Percentiles rank a stretch among this genome's conserved stretches.
Evolutionary conservation across 1,140 invertebrate species (phyloP).

Genomic region (Eubasilissa regina): DNA sequence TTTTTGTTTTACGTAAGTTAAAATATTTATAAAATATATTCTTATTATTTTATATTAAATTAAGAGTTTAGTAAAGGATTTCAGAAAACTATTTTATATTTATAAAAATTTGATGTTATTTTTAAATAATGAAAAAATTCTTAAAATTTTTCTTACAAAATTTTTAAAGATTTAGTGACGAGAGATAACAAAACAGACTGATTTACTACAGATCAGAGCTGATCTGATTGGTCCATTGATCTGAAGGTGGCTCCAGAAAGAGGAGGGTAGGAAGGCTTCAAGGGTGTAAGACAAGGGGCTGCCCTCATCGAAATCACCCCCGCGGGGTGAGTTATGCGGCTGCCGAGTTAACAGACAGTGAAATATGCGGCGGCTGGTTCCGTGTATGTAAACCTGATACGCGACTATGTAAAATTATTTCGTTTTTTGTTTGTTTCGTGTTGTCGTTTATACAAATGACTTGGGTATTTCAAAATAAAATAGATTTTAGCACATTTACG

Average conservation of each 20-base stretch:
- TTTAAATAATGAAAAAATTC: too few relatives aligned
- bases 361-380: slow-evolving; percentile 45
- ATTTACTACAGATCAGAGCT: not conserved
- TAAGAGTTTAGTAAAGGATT: too few relatives aligned
- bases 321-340: slow-evolving; percentile 20
- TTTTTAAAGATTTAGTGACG: too few relatives aligned
- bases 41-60: too few relatives aligned
- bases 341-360: slow-evolving; percentile 42
- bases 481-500: too few relatives aligned
- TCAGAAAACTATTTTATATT: too few relatives aligned
- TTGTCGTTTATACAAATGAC: not conserved
- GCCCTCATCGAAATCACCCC: slow-evolving; percentile 27
- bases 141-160: too few relatives aligned
- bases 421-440: not conserved
- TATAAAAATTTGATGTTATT: too few relatives aligned
- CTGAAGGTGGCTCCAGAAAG: not conserved
- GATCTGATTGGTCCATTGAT: slow-evolving; percentile 14
- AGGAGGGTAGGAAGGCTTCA: not conserved
- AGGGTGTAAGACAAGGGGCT: slow-evolving; percentile 22
- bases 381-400: slow-evolving; percentile 19
- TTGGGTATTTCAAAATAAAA: not conserved
- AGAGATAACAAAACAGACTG: not conserved
- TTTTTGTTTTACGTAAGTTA: too few relatives aligned
- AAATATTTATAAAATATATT: too few relatives aligned
- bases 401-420: slow-evolving; percentile 19